These are phyloP conservation scores for Drosophila ficusphila DNA, from an alignment of 1,140 invertebrate species.

Conservation along the genomic window DNA sequence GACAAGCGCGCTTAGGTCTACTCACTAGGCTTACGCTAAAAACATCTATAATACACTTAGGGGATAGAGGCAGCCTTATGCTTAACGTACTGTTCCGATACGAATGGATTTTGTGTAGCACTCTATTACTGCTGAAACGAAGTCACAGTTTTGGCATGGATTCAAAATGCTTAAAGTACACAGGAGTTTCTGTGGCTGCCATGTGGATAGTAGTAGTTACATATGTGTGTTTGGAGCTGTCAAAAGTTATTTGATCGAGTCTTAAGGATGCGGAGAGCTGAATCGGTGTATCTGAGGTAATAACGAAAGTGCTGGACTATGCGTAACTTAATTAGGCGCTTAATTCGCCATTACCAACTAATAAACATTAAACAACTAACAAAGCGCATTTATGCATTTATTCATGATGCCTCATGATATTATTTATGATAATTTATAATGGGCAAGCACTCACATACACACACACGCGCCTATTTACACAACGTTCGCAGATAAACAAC, in stretches of 20 bases:
- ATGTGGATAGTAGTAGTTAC: conserved; percentile 23
- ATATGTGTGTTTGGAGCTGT: conserved; percentile 1
- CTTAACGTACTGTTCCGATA: conserved; percentile 14
- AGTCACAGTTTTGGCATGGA: conserved; percentile 62
- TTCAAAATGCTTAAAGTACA: conserved; percentile 12
- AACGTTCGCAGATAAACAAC: conserved; percentile 13
- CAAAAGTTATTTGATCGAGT: conserved; percentile 20
- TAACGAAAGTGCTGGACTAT: conserved; percentile 28
- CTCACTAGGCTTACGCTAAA: conserved; percentile 44
- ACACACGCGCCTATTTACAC: conserved; percentile 34
- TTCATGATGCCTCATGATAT: conserved; percentile 55
- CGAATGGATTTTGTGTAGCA: conserved; percentile 29
- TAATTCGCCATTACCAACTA: conserved; percentile 36
- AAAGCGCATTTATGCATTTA: conserved; percentile 74
- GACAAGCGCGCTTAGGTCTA: conserved; percentile 3
- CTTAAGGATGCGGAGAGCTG: conserved; percentile 14
- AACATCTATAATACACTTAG: conserved; percentile 68
- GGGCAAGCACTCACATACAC: conserved; percentile 22
- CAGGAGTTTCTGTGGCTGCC: conserved; percentile 1
- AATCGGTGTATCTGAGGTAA: conserved; percentile 38
- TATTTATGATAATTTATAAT: conserved; percentile 62
- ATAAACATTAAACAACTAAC: conserved; percentile 73
- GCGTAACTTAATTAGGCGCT: conserved; percentile 39
- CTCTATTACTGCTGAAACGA: conserved; percentile 40
- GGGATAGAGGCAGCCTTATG: conserved; percentile 54